These are phyloP conservation scores for Sinocyclocheilus anshuiensis DNA, from an alignment of 2,113 vertebrate genomes.

Conservation along the genomic window DNA sequence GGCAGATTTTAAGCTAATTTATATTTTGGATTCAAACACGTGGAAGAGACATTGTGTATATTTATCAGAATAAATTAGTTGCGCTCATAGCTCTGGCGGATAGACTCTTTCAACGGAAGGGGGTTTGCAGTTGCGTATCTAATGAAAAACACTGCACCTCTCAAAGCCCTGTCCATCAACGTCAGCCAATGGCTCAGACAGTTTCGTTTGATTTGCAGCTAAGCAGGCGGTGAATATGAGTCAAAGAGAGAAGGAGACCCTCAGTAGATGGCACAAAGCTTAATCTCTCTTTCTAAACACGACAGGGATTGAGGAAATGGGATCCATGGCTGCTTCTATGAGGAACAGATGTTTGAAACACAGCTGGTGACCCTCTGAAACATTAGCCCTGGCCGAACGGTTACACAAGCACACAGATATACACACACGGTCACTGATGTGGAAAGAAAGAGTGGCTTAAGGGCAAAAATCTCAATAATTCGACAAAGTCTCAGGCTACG, in stretches of 20 bases:
- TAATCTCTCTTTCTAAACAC: constrained; percentile 66
- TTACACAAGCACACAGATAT: constrained; percentile 6
- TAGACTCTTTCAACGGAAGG: constrained; percentile 33
- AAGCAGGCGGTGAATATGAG: constrained; percentile 28
- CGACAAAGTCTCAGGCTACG: constrained; percentile 38
- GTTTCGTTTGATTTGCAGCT: constrained; percentile 61
- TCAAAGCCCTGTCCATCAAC: constrained; percentile 47
- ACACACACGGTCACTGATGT: constrained; percentile 7
- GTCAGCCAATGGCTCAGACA: constrained; percentile 27
- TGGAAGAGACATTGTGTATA: constrained; percentile 25
- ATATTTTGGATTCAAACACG: neutral
- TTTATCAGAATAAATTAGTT: constrained; percentile 49
- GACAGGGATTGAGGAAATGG: constrained; percentile 72
- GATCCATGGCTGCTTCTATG: constrained; percentile 64
- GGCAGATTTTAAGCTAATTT: neutral
- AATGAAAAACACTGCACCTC: constrained; percentile 59
- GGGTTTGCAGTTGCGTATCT: constrained; percentile 21
- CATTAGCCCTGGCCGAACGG: constrained; percentile 31
- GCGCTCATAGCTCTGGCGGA: constrained; percentile 49
- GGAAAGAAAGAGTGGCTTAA: constrained; percentile 21
- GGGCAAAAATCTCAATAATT: constrained; percentile 41
- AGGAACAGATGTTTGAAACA: constrained; percentile 74
- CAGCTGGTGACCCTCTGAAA: constrained; percentile 58
- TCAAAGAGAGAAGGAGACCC: constrained; percentile 53
- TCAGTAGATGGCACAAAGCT: constrained; percentile 68